Evolutionary conservation across 2,113 vertebrate genomes (phyloP).

Genomic region (Cathartes aura): DNA sequence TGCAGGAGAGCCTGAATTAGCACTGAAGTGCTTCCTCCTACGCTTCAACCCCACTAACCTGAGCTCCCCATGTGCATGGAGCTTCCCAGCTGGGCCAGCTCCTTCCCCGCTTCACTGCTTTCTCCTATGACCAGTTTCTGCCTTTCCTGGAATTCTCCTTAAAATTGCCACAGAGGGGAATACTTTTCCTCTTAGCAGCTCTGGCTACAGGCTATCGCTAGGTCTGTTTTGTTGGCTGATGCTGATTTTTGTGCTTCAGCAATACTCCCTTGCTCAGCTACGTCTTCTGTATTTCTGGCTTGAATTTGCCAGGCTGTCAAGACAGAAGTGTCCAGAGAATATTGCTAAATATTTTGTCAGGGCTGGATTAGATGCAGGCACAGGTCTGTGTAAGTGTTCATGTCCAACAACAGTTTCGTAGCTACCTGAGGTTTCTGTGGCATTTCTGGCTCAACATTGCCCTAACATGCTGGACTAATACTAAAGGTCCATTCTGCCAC

Average conservation of each 20-base stretch:
- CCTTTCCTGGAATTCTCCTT: not conserved
- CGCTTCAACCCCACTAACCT: fast-evolving
- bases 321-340: not conserved
- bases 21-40: not conserved
- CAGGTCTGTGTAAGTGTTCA: not conserved
- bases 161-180: not conserved
- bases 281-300: not conserved
- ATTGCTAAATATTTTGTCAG: not conserved
- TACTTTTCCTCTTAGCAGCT: not conserved
- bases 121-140: not conserved
- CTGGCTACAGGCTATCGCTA: not conserved
- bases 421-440: not conserved
- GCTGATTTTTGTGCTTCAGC: not conserved
- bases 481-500: not conserved
- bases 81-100: not conserved
- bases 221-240: not conserved
- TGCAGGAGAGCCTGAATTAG: not conserved
- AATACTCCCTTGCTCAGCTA: not conserved
- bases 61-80: fast-evolving
- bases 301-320: not conserved
- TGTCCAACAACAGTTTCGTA: not conserved
- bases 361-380: not conserved
- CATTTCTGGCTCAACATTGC: not conserved
- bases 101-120: not conserved
- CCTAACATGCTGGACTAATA: not conserved